Conservation (phyloP, 1,140 invertebrate genomes). For the Vanessa tameamea region DNA sequence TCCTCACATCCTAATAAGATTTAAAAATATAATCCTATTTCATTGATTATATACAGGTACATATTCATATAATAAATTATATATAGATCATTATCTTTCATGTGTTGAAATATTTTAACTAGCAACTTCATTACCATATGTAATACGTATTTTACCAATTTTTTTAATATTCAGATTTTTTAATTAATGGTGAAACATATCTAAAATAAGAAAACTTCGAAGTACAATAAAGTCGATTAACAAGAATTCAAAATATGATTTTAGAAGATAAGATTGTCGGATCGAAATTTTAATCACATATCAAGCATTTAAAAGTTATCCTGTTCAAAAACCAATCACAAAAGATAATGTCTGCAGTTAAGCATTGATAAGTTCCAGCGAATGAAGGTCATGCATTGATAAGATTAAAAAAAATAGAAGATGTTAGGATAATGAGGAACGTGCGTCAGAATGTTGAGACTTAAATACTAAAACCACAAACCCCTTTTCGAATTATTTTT, state of each 20-base stretch:
- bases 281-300: background rate
- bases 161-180: too few species aligned
- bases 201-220: too few species aligned
- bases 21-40: too few species aligned
- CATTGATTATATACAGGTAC: too few species aligned
- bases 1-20: too few species aligned
- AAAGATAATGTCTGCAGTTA: background rate
- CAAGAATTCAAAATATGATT: background rate
- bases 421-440: background rate
- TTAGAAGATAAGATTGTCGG: background rate
- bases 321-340: background rate
- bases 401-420: constrained; percentile 12
- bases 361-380: background rate
- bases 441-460: background rate
- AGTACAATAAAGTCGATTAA: background rate
- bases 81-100: too few species aligned
- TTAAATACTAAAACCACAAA: background rate
- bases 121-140: too few species aligned
- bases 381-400: constrained; percentile 18
- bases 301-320: background rate
- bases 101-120: too few species aligned
- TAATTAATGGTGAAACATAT: too few species aligned
- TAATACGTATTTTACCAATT: too few species aligned
- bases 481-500: too few species aligned
- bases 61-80: too few species aligned